phyloP scores from a whole-genome alignment of 2,888 invertebrate species.

The Smittia aterrima region DNA sequence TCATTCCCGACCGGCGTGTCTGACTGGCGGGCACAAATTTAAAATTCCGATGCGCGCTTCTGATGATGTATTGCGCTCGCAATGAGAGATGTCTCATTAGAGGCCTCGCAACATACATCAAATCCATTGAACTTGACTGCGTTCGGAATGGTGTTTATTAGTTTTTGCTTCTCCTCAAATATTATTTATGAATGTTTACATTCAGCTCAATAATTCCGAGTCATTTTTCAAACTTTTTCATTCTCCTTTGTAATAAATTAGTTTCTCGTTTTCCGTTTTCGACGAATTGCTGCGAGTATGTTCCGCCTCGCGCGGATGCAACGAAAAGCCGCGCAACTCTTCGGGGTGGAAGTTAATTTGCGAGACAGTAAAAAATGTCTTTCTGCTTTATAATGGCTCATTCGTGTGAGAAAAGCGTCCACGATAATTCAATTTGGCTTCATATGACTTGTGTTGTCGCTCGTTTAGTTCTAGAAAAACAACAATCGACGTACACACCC shows the following conservation, averaged over 20 bases:
- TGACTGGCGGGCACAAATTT: background rate
- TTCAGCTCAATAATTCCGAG: constrained; percentile 4
- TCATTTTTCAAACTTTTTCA: background rate
- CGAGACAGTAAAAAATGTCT: background rate
- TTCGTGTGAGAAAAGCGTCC: background rate
- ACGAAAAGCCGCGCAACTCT: background rate
- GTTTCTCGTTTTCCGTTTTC: background rate
- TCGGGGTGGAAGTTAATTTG: background rate
- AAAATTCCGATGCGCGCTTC: background rate
- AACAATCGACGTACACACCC: too few species aligned
- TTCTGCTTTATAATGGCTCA: background rate
- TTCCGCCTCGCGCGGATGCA: background rate
- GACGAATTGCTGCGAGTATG: background rate
- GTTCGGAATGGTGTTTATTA: background rate
- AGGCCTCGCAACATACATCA: constrained; percentile 2
- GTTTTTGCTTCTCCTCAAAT: constrained; percentile 1
- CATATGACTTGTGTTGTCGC: background rate
- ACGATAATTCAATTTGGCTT: background rate
- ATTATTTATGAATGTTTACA: constrained; percentile 18
- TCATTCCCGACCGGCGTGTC: constrained; percentile 1
- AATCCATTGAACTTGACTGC: background rate
- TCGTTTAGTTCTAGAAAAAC: too few species aligned
- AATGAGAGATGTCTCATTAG: constrained; percentile 20
- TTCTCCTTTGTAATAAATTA: background rate
- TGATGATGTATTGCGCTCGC: background rate